A percentile compares a stretch with the other conserved stretches of the same genome.
Conservation (phyloP, 2,888 invertebrate genomes). For the Ferdinandea cuprea region DNA sequence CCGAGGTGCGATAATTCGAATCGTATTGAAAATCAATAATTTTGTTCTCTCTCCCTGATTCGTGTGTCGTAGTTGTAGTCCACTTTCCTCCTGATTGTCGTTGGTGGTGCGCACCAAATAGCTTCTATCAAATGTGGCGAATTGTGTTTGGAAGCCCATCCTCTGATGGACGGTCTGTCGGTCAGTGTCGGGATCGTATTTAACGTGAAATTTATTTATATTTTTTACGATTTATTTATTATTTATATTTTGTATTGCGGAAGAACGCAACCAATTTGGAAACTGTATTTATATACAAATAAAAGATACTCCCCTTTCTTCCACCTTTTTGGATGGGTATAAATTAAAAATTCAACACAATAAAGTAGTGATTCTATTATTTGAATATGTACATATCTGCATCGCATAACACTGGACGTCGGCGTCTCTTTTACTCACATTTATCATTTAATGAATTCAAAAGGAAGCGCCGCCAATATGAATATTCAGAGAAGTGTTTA, state of each 20-base stretch:
- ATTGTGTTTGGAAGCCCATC: constrained; percentile 29
- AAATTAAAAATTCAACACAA: constrained; percentile 69
- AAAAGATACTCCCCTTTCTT: neutral
- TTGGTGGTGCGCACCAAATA: neutral
- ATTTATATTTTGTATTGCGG: constrained; percentile 11
- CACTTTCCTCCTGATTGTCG: neutral
- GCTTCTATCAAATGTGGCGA: constrained; percentile 1
- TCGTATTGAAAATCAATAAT: constrained; percentile 72
- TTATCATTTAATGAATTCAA: constrained; percentile 51
- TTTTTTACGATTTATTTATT: neutral
- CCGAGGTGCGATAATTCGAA: constrained; percentile 72
- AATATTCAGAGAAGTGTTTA: neutral
- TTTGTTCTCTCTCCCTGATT: constrained; percentile 11
- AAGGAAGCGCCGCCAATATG: constrained; percentile 15
- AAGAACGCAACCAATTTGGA: constrained; percentile 56
- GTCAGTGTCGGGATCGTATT: constrained; percentile 59
- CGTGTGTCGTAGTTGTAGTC: neutral
- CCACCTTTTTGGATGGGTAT: constrained; percentile 8
- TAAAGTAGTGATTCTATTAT: constrained; percentile 60
- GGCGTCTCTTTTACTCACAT: constrained; percentile 1
- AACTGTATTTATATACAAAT: constrained; percentile 48
- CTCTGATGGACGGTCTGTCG: constrained; percentile 7
- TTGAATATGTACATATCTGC: constrained; percentile 21
- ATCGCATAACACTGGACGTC: constrained; percentile 11
- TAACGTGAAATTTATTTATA: constrained; percentile 57